These are phyloP conservation scores for Labrus mixtus DNA, from an alignment of 2,113 vertebrate genomes.

Conservation along the genomic window DNA sequence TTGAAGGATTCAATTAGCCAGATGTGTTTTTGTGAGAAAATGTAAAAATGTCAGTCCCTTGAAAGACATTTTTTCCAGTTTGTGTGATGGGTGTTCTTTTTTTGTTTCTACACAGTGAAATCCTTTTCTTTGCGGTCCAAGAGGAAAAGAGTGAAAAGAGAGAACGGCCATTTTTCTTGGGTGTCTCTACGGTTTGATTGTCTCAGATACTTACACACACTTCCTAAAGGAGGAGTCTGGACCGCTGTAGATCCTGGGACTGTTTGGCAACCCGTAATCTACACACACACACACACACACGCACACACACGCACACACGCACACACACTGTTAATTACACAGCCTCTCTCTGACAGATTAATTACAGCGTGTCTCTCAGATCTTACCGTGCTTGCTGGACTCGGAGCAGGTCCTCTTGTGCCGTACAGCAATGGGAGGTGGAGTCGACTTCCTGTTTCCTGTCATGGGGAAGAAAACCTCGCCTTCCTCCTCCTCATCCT, in stretches of 20 bases:
- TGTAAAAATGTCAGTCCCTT: too few species aligned
- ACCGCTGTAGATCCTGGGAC: conserved; percentile 68
- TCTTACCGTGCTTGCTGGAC: conserved; percentile 66
- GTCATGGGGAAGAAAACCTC: conserved; percentile 68
- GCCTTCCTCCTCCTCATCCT: conserved; percentile 62
- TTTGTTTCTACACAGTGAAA: too few species aligned
- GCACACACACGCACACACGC: not conserved
- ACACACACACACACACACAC: conserved; percentile 13
- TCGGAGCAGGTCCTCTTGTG: conserved; percentile 75
- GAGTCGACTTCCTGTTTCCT: conserved; percentile 60
- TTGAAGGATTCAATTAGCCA: too few species aligned
- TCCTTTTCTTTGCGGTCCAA: too few species aligned
- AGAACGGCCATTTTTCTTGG: too few species aligned
- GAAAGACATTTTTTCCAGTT: too few species aligned
- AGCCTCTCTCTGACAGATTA: conserved; percentile 29
- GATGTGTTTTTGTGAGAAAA: too few species aligned
- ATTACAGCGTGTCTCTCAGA: conserved; percentile 14
- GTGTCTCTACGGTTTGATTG: too few species aligned
- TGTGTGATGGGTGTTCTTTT: too few species aligned
- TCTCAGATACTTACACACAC: conserved; percentile 68
- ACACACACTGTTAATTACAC: conserved; percentile 36
- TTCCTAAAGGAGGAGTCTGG: conserved; percentile 72
- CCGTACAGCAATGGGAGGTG: conserved; percentile 50
- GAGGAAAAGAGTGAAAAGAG: too few species aligned
- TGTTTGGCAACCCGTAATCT: conserved; percentile 71